phyloP scores from a whole-genome alignment of 2,888 invertebrate genomes.

The Leucophora obtusa region DNA sequence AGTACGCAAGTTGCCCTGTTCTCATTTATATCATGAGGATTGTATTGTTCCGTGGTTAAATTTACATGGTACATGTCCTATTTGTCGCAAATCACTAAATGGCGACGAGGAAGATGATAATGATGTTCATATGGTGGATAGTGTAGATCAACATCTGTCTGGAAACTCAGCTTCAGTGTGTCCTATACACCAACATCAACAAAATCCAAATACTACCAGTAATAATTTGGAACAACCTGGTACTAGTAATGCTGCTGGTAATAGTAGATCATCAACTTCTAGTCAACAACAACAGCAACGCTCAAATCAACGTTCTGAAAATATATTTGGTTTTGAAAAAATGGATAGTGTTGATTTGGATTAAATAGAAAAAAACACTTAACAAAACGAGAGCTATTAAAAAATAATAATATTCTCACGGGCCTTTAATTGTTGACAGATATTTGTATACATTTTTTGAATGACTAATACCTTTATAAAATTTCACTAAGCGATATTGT shows the following conservation, averaged over 20 bases:
- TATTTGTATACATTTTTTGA: background rate
- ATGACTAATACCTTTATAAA: background rate
- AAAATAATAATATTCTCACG: background rate
- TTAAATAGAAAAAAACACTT: conserved; percentile 61
- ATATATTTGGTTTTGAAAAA: conserved; percentile 76
- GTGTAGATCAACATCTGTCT: conserved; percentile 39
- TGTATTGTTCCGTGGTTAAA: conserved; percentile 98
- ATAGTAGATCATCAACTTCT: conserved; percentile 38
- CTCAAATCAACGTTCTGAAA: conserved; percentile 63
- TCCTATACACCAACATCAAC: conserved; percentile 62
- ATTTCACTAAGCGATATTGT: background rate
- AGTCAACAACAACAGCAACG: conserved; percentile 66
- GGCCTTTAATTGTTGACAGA: background rate
- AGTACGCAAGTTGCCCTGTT: conserved; percentile 78
- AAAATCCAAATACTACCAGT: conserved; percentile 26
- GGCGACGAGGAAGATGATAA: conserved; percentile 71
- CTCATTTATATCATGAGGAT: conserved; percentile 92
- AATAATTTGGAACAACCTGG: conserved; percentile 56
- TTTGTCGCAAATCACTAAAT: conserved; percentile 86
- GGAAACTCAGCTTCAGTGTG: conserved; percentile 50
- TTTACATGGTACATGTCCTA: conserved; percentile 97
- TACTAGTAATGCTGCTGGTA: conserved; percentile 51
- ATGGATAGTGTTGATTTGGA: conserved; percentile 75
- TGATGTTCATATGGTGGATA: conserved; percentile 60
- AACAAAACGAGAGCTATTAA: background rate